A percentile compares a stretch with the other conserved stretches of the same genome.
phyloP scores from a whole-genome alignment of 2,888 invertebrate species.

The Piscicola geometra region DNA sequence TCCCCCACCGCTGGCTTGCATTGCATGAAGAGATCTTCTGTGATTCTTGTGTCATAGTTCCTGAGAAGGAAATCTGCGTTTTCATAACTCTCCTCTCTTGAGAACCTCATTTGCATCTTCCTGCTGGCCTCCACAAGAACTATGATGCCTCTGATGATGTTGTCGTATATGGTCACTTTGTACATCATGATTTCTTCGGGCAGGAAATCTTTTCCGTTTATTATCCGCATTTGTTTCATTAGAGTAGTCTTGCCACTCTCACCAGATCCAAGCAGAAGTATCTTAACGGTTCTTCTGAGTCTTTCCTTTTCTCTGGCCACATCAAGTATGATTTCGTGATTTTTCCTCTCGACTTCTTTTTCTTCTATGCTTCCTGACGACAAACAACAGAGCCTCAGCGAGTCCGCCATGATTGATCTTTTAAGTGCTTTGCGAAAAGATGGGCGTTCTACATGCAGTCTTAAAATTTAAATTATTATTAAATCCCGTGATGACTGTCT shows the following conservation, averaged over 20 bases:
- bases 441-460: neutral
- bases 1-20: slow-evolving; percentile 76
- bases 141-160: slow-evolving; percentile 91
- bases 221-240: slow-evolving; percentile 93
- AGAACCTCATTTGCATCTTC: slow-evolving; percentile 73
- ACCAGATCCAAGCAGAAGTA: slow-evolving; percentile 84
- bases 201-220: slow-evolving; percentile 73
- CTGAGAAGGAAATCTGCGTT: slow-evolving; percentile 75
- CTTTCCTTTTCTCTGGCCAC: slow-evolving; percentile 78
- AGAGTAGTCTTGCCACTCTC: slow-evolving; percentile 63
- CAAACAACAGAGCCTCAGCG: slow-evolving; percentile 45
- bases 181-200: slow-evolving; percentile 81
- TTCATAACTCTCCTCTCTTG: slow-evolving; percentile 66
- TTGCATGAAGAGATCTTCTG: slow-evolving; percentile 75
- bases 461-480: too few species aligned
- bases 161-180: slow-evolving; percentile 88
- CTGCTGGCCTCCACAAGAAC: slow-evolving; percentile 91
- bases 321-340: slow-evolving; percentile 80
- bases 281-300: slow-evolving; percentile 78
- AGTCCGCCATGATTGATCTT: slow-evolving; percentile 52
- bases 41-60: slow-evolving; percentile 67
- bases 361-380: slow-evolving; percentile 45
- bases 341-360: slow-evolving; percentile 65
- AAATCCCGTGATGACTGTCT: too few species aligned
- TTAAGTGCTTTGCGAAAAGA: neutral